These are phyloP conservation scores for Sorex araneus DNA, from an alignment of 2,113 vertebrate species.

Conservation along the genomic window DNA sequence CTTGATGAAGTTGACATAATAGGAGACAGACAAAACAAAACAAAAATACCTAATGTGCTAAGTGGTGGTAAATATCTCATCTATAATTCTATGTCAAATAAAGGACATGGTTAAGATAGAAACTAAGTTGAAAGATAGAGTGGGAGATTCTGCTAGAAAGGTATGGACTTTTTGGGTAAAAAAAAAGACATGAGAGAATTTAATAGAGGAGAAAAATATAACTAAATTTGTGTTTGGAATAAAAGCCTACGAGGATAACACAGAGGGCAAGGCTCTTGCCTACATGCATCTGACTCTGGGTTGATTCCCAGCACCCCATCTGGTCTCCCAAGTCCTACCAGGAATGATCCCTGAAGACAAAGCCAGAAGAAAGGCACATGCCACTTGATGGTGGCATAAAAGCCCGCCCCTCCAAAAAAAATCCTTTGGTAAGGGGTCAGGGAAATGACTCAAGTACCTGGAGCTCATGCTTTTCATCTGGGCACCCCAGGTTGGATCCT, in stretches of 20 bases:
- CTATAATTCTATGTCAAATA: slow-evolving; percentile 24
- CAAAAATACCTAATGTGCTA: not conserved
- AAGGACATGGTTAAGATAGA: not conserved
- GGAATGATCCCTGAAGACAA: too few relatives aligned
- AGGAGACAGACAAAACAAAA: not conserved
- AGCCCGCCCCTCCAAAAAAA: too few relatives aligned
- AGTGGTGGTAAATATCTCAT: not conserved
- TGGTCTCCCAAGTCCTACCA: too few relatives aligned
- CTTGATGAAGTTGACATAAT: not conserved
- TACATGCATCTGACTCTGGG: too few relatives aligned
- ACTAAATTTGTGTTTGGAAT: slow-evolving; percentile 35
- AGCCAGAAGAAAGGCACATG: too few relatives aligned
- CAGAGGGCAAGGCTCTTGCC: too few relatives aligned
- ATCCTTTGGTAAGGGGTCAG: too few relatives aligned
- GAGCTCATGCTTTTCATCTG: too few relatives aligned
- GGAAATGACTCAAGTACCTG: too few relatives aligned
- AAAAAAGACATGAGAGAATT: not conserved
- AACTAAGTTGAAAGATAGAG: not conserved
- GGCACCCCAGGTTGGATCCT: too few relatives aligned
- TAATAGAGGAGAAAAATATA: not conserved
- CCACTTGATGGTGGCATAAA: too few relatives aligned
- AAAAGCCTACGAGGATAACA: not conserved
- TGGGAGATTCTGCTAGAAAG: slow-evolving; percentile 21
- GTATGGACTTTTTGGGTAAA: not conserved
- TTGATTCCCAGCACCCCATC: too few relatives aligned